Conservation (phyloP, 2,113 vertebrate species). For the Pycnonotus jocosus region DNA sequence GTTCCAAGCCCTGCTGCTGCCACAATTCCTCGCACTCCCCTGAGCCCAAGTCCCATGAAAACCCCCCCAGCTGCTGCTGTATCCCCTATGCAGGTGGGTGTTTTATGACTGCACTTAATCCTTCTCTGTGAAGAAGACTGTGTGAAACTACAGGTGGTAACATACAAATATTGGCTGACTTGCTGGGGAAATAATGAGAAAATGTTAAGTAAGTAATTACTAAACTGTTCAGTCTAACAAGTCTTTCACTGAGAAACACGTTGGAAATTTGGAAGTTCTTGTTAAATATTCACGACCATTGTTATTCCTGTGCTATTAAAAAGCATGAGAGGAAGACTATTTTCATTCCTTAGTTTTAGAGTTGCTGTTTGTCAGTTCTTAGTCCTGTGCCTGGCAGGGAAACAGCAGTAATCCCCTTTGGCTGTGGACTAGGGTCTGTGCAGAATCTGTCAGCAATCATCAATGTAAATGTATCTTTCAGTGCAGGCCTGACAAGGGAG, state of each 20-base stretch:
- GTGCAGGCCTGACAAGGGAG: background rate
- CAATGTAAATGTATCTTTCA: background rate
- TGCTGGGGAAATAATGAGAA: background rate
- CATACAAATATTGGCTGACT: background rate
- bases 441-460: background rate
- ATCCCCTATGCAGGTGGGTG: constrained; percentile 91
- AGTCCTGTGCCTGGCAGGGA: background rate
- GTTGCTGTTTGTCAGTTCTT: background rate
- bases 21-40: constrained; percentile 86
- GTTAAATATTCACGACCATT: background rate
- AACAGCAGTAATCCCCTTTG: background rate
- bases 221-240: background rate
- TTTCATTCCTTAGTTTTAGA: background rate
- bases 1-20: constrained; percentile 76
- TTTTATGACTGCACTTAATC: background rate
- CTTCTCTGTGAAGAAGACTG: background rate
- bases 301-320: background rate
- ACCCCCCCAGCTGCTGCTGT: constrained; percentile 93
- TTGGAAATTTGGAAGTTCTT: background rate
- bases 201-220: background rate
- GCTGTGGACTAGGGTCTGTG: background rate
- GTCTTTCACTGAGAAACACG: background rate
- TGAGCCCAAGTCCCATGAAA: constrained; percentile 94
- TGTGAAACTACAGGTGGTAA: background rate
- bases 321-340: background rate